A percentile compares a stretch with the other conserved stretches of the same genome.
These are phyloP conservation scores for Calameuta pallipes DNA, from an alignment of 2,888 invertebrate species.

Conservation along the genomic window DNA sequence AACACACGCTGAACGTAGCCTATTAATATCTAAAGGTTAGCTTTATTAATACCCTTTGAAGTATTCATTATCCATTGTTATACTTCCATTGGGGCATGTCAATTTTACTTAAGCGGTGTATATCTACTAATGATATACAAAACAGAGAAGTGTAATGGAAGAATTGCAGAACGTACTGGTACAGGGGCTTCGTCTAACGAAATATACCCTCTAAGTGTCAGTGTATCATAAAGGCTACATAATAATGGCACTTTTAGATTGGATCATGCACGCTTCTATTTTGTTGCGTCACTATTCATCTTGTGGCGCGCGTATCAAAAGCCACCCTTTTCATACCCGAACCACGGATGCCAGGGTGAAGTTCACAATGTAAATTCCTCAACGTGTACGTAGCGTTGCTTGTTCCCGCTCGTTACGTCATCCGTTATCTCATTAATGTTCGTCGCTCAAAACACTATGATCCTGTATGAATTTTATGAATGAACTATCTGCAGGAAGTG, in stretches of 20 bases:
- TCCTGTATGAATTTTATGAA: background rate
- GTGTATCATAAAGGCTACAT: background rate
- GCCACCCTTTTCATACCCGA: background rate
- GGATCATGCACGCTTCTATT: background rate
- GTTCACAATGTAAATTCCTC: constrained; percentile 6
- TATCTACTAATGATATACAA: background rate
- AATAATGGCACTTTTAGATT: background rate
- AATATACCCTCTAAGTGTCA: background rate
- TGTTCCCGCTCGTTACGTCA: background rate
- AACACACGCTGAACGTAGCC: background rate
- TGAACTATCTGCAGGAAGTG: background rate
- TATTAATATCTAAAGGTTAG: background rate
- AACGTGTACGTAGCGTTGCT: background rate
- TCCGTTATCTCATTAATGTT: background rate
- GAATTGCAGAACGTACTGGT: background rate
- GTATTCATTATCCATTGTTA: background rate
- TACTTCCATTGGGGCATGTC: background rate
- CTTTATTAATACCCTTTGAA: background rate
- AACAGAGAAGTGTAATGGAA: background rate
- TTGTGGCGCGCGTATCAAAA: background rate
- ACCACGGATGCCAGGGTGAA: background rate
- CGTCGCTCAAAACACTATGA: background rate
- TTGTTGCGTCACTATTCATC: background rate
- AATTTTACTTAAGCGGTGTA: too few species aligned
- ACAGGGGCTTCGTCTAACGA: background rate